These are phyloP conservation scores for Subanguina moxae DNA, from an alignment of 1,140 invertebrate species.

Conservation along the genomic window DNA sequence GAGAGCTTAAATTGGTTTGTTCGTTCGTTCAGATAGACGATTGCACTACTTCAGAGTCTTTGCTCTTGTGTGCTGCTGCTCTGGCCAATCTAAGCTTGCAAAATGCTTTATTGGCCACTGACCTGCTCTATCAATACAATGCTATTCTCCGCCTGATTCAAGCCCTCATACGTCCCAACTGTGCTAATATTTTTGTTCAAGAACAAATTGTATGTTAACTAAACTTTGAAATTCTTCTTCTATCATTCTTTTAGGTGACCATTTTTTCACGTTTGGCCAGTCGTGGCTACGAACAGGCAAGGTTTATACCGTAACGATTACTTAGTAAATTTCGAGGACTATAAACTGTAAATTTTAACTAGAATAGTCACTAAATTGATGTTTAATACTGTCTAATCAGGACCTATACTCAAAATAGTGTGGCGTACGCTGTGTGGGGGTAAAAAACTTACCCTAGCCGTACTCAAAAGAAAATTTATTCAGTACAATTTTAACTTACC, in stretches of 20 bases:
- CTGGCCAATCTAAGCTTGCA: conserved; percentile 31
- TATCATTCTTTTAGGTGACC: conserved; percentile 8
- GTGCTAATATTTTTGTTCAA: conserved; percentile 22
- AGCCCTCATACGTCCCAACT: background rate
- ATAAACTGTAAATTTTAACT: no score
- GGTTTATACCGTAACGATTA: no score
- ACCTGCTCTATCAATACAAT: conserved; percentile 25
- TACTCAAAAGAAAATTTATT: no score
- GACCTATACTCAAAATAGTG: no score
- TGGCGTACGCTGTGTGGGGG: no score
- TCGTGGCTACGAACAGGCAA: conserved; percentile 20
- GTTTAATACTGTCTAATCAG: no score
- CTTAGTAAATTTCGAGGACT: no score
- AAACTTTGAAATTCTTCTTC: background rate
- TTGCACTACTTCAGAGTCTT: conserved; percentile 10
- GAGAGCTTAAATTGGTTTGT: background rate
- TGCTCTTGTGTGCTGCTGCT: conserved; percentile 23
- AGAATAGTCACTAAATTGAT: no score
- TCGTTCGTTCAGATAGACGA: background rate
- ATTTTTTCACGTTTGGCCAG: conserved; percentile 29
- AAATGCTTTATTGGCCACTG: conserved; percentile 8
- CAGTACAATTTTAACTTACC: no score
- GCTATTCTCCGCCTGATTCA: conserved; percentile 21
- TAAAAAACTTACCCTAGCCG: no score
- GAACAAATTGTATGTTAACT: conserved; percentile 14